Evolutionary conservation across 2,888 invertebrate genomes (phyloP), one percentile per base, ranked within the genome.

Genomic region (Asteroscopus sphinx): DNA sequence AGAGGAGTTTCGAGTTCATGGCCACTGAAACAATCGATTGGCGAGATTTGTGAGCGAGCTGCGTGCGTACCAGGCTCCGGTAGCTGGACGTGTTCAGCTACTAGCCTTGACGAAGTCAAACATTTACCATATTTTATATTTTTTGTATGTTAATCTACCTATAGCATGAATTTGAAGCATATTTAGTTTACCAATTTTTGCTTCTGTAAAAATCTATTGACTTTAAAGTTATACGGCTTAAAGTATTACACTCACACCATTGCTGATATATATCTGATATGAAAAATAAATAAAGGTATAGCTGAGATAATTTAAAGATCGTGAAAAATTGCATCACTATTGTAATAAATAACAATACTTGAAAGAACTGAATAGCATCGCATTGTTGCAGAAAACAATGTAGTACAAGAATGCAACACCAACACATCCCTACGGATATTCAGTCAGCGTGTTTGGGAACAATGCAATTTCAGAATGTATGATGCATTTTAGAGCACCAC

Each of bases 1-100:
- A 83, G 84, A 85, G 81, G 79, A 79, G 77, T 80, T 76, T 79
- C 61, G 87, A 84, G 91, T 92, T 91, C 91, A 92, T 82, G 91
- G 90, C 85, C 91, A 88, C 71, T 79, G 80, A 81, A 89, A 90
- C 88, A 91, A 93, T 92, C 89, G 90, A 90, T 90, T 85, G 85
- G 71, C 76, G 77, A 79, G 85, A 84, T 81, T 84, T 85, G 78
- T 81, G 81, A 64, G 65, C 79, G 73, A 76, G 72, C 58, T 77
- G 74, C 68, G 79, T 69, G 64, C 76, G 77, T 59, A 73, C 65
- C 70, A 70, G 76, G 77, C 77, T 74, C 71, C 69, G 68, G 78
- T 80, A 77, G 79, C 76, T 77, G 70, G 73, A 66, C 65, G 70
- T 57, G 62, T 76, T 73, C 71, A 76, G 73, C 64, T 76, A 47